These are phyloP conservation scores for Zaprionus ghesquierei DNA, from an alignment of 1,140 invertebrate species.

Conservation along the genomic window DNA sequence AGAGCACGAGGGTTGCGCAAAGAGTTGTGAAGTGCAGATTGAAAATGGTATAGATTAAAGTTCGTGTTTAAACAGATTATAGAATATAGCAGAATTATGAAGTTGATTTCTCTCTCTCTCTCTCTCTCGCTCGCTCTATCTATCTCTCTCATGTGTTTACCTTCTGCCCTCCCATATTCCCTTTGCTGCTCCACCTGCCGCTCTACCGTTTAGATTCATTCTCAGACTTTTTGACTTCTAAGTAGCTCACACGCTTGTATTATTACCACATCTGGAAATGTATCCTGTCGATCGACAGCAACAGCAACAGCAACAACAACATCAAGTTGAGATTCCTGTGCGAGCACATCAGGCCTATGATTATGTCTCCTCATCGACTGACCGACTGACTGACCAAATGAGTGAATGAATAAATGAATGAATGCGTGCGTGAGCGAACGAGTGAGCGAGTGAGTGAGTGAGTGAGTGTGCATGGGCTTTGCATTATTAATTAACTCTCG, in stretches of 20 bases:
- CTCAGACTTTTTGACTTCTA: constrained; percentile 40
- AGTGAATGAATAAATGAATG: constrained; percentile 41
- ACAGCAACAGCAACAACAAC: background rate
- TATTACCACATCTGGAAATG: constrained; percentile 28
- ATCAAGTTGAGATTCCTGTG: constrained; percentile 16
- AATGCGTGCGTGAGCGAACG: constrained; percentile 35
- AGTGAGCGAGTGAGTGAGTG: constrained; percentile 49
- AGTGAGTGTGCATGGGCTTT: constrained; percentile 58
- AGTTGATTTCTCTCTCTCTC: no score
- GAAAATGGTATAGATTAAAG: no score
- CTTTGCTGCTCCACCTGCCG: background rate
- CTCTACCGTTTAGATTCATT: background rate
- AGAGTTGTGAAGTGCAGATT: background rate
- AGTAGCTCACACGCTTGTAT: constrained; percentile 63
- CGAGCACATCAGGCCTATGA: constrained; percentile 12
- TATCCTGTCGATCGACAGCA: constrained; percentile 63
- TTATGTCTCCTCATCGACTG: constrained; percentile 24
- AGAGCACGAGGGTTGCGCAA: background rate
- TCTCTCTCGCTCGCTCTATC: no score
- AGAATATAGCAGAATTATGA: no score
- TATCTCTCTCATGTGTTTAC: no score
- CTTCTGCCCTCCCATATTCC: background rate
- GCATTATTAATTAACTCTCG: constrained; percentile 72
- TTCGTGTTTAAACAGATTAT: no score
- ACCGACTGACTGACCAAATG: background rate